phyloP scores from a whole-genome alignment of 1,140 invertebrate species.

The Diploscapter pachys region DNA sequence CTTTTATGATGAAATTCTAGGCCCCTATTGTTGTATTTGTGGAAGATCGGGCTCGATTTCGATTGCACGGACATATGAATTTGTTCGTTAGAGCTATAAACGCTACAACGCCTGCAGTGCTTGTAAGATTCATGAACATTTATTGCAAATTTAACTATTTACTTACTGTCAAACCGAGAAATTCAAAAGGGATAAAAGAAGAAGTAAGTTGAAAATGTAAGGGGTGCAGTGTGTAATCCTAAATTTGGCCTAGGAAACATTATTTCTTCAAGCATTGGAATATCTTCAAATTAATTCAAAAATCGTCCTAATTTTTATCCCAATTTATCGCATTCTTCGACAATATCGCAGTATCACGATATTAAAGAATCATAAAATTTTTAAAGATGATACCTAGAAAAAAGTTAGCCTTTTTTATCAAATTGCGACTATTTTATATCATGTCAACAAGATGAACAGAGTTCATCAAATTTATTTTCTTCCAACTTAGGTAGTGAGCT shows the following conservation, averaged over 20 bases:
- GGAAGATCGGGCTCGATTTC: conserved; percentile 51
- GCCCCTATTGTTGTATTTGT: conserved; percentile 56
- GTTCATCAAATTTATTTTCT: conserved; percentile 3
- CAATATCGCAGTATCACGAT: no score
- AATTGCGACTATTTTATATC: neutral
- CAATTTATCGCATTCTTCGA: neutral
- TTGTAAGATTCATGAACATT: conserved; percentile 30
- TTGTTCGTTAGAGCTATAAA: conserved; percentile 48
- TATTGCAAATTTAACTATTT: neutral
- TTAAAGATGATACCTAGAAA: no score
- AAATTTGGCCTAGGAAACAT: no score
- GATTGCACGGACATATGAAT: conserved; percentile 55
- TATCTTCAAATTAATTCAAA: neutral
- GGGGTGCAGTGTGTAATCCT: no score
- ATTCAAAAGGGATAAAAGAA: no score
- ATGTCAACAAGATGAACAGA: neutral
- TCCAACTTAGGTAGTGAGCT: conserved; percentile 40
- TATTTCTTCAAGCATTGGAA: no score
- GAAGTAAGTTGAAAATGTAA: no score
- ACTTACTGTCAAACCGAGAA: no score
- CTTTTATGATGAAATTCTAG: neutral
- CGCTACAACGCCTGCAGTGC: conserved; percentile 36
- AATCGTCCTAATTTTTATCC: neutral
- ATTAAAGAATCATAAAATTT: no score
- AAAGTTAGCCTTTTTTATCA: no score